Conservation (phyloP, 2,797 vertebrate species). For the Crenuchus spilurus region DNA sequence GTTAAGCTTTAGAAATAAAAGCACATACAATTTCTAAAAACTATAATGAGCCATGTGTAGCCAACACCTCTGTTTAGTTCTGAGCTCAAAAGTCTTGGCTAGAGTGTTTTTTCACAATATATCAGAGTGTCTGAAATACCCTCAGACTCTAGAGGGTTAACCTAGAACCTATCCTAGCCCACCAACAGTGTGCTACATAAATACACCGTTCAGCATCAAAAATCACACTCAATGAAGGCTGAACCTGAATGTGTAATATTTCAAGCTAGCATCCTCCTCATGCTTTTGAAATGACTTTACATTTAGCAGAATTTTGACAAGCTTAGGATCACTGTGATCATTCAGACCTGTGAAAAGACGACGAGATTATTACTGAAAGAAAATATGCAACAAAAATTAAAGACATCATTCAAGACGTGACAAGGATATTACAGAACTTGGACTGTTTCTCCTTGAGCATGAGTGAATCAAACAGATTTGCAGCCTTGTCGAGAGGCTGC, state of each 20-base stretch:
- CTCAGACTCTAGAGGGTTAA: too few relatives aligned
- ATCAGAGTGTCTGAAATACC: too few relatives aligned
- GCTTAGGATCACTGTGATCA: constrained; percentile 30
- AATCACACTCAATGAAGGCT: neutral
- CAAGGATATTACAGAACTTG: constrained; percentile 41
- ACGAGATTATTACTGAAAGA: constrained; percentile 16
- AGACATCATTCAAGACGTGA: constrained; percentile 43
- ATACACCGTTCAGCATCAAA: neutral
- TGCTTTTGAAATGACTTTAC: constrained; percentile 34
- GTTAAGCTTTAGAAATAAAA: too few relatives aligned
- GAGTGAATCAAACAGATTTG: constrained; percentile 50
- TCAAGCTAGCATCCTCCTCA: constrained; percentile 6
- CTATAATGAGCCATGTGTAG: too few relatives aligned
- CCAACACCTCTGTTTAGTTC: too few relatives aligned
- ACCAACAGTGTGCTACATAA: neutral
- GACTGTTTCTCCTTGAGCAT: constrained; percentile 28
- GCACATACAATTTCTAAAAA: too few relatives aligned
- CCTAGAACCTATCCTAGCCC: too few relatives aligned
- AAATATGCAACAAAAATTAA: constrained; percentile 45
- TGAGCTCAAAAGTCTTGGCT: too few relatives aligned
- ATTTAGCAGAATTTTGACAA: constrained; percentile 42
- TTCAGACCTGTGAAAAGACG: constrained; percentile 23
- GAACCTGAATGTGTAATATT: neutral
- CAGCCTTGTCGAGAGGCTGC: constrained; percentile 38
- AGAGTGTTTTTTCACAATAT: too few relatives aligned